Evolutionary conservation across 2,888 invertebrate genomes (phyloP), one percentile per base, ranked within the genome.

Genomic region (Phalera bucephala): DNA sequence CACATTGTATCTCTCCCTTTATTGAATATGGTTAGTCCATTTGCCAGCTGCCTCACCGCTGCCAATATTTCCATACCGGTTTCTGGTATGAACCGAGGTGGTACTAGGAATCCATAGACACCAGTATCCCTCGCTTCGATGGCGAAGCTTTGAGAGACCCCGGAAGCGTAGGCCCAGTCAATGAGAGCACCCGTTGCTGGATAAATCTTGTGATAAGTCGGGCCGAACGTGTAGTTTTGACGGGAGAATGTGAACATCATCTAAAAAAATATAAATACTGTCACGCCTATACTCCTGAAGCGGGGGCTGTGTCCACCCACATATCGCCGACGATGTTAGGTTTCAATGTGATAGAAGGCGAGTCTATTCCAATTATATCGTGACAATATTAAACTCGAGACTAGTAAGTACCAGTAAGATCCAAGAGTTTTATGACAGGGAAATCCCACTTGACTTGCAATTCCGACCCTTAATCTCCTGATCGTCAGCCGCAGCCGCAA

Each of bases 131-230:
- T 49, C 0, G 58, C 45, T 36, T 73, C 68, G 2, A 76, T 54
- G 6, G 44, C 64, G 27, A 52, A 72, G 3, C 61, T 32, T 14
- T 61, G 51, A 2, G 36, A 21, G 0, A 70, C 35, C 0, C 75
- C 74, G 1, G 40, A 17, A 0, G 55, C 26, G 33, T 73, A 71
- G 1, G 45, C 39, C 71, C 70, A 76, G 40, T 77, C 76, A 10
- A 70, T 21, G 1, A 55, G 36, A 0, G 64, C 31, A 0, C 74
- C 75, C 0, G 61, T 41, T 0, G 65, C 59, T 2, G 72, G 68
- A 36, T 72, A 67, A 5, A 70, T 33, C 7, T 48, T 22, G 15
- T 61, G 51, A 32, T 64, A 63, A 0, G 57, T 44, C 0, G 53
- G 45, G 2, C 74, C 73, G 30, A 26, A 40, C 6, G 37, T 52